Evolutionary conservation across 2,888 invertebrate genomes (phyloP).

Genomic region (Minunthozetes semirufus): DNA sequence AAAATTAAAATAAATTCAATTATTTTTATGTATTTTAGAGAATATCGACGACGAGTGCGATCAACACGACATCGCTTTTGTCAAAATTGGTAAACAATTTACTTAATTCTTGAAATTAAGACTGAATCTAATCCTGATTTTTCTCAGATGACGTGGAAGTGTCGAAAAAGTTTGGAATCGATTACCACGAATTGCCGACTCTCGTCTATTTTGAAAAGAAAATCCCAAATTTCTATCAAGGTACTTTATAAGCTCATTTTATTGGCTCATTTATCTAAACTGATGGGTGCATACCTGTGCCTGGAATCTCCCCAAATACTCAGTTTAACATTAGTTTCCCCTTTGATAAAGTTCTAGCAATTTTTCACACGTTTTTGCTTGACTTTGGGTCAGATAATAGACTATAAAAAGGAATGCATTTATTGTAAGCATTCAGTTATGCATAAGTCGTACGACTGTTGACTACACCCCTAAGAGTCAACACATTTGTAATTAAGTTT

Average conservation of each 20-base stretch:
- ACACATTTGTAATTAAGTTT: too few relatives aligned
- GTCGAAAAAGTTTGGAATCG: slow-evolving; percentile 78
- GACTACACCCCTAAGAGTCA: too few relatives aligned
- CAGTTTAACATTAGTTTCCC: not conserved
- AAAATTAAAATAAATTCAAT: not conserved
- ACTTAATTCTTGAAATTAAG: not conserved
- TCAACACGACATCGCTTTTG: slow-evolving; percentile 76
- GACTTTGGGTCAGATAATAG: too few relatives aligned
- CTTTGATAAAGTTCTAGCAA: too few relatives aligned
- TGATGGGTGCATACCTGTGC: too few relatives aligned
- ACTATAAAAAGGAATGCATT: too few relatives aligned
- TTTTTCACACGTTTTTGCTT: too few relatives aligned
- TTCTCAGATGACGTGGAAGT: slow-evolving; percentile 60
- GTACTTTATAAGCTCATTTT: slow-evolving; percentile 35
- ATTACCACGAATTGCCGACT: slow-evolving; percentile 52
- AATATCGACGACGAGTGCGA: slow-evolving; percentile 92
- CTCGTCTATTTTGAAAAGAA: slow-evolving; percentile 45
- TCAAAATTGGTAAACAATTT: slow-evolving; percentile 58
- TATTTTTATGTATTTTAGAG: slow-evolving; percentile 55
- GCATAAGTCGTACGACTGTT: too few relatives aligned
- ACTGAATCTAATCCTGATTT: not conserved
- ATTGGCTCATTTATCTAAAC: too few relatives aligned
- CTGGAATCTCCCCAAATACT: too few relatives aligned
- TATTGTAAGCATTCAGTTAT: too few relatives aligned
- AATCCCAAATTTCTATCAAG: slow-evolving; percentile 44